A percentile compares a stretch with the other conserved stretches of the same genome.
phyloP scores from a whole-genome alignment of 2,113 vertebrate species.

The Octodon degus region DNA sequence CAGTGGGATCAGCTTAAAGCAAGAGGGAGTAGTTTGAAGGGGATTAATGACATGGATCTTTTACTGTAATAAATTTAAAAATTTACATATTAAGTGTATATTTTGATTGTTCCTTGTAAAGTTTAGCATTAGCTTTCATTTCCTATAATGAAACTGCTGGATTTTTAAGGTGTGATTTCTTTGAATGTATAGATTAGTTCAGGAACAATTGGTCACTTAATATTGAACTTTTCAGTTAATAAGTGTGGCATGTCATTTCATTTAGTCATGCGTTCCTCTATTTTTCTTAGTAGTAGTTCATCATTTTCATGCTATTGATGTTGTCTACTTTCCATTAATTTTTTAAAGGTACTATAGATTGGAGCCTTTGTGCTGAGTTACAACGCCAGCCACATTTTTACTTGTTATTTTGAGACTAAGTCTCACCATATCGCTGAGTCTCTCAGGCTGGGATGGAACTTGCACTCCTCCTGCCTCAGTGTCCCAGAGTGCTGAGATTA shows the following conservation, averaged over 20 bases:
- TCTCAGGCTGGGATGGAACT: not conserved
- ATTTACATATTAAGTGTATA: not conserved
- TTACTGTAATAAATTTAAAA: not conserved
- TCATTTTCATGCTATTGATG: not conserved
- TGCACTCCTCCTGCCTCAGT: not conserved
- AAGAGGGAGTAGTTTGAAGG: not conserved
- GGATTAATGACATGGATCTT: not conserved
- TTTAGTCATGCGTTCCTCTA: not conserved
- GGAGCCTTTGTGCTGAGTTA: not conserved
- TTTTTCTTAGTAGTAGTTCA: not conserved
- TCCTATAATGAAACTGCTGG: not conserved
- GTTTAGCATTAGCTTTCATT: slow-evolving; percentile 27
- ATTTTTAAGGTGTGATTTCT: not conserved
- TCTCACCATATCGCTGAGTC: not conserved
- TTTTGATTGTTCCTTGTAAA: not conserved
- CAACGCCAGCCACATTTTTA: not conserved
- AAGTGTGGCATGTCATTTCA: not conserved
- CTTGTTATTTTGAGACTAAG: not conserved
- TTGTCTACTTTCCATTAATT: not conserved
- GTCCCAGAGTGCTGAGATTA: not conserved
- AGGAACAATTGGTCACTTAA: not conserved
- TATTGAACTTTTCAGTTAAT: not conserved
- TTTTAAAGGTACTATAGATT: not conserved
- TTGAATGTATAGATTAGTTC: not conserved
- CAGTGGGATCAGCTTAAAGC: not conserved